A percentile compares a stretch with the other conserved stretches of the same genome.
Evolutionary conservation across 2,797 vertebrate genomes (phyloP).

Genomic region (Rachycentron canadum): DNA sequence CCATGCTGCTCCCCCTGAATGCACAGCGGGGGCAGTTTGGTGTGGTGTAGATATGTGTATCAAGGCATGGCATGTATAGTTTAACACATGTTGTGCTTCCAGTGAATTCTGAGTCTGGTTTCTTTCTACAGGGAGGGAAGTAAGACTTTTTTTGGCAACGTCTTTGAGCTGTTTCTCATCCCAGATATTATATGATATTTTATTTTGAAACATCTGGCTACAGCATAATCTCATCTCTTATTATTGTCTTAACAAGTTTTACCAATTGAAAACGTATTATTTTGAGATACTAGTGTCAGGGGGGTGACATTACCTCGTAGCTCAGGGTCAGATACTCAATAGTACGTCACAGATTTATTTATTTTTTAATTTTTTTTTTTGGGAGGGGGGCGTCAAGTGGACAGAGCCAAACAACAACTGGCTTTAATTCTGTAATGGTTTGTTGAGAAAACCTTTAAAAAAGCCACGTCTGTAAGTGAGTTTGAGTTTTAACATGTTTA

Average conservation of each 20-base stretch:
- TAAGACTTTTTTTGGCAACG: not conserved
- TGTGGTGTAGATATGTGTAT: slow-evolving; percentile 13
- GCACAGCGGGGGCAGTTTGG: slow-evolving; percentile 34
- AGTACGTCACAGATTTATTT: not conserved
- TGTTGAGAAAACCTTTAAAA: not conserved
- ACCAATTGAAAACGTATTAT: too few relatives aligned
- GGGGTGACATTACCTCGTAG: not conserved
- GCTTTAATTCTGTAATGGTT: not conserved
- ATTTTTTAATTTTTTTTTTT: too few relatives aligned
- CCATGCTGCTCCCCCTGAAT: slow-evolving; percentile 39
- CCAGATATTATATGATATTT: not conserved
- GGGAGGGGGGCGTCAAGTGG: not conserved
- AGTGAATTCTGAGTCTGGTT: not conserved
- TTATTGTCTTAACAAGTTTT: not conserved
- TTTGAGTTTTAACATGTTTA: slow-evolving; percentile 24
- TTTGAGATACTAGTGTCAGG: not conserved
- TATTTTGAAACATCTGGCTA: not conserved
- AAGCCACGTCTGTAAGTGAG: not conserved
- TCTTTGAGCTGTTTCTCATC: not conserved
- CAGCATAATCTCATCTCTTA: not conserved
- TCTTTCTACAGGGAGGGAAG: not conserved
- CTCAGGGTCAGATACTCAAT: not conserved
- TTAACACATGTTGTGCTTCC: slow-evolving; percentile 5
- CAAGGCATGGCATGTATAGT: not conserved
- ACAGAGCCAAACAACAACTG: not conserved